Base-by-base conservation (phyloP, 2,888 invertebrate genomes). In the Eugnorisma glareosa region DNA sequence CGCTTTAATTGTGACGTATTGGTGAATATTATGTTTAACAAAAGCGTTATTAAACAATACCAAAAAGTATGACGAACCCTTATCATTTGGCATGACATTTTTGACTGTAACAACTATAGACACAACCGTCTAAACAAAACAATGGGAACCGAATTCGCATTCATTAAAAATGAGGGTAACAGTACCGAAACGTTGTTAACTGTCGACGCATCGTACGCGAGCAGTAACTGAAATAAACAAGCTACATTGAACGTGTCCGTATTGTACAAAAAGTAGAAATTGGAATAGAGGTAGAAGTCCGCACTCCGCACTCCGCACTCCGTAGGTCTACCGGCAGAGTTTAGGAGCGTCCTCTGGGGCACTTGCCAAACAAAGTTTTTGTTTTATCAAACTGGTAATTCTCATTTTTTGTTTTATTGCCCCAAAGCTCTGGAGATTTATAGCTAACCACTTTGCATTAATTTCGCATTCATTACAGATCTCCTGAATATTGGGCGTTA, bases 341-440 rank as follows among this genome's bases (percentile, higher is more conserved):
- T 90, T 88, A 89, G 91, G 86, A 86, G 77, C 86, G 92, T 93
- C 94, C 95, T 92, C 89, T 84, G 94, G 93, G 95, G 91, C 93
- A 92, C 93, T 94, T 94, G 93, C 93, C 92, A 93, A 94, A 94
- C 94, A 94, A 95, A 95, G 91, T 96, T 96, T 96, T 94, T 95
- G 94, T 95, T 95, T 94, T 94, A 94, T 94, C 94, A 94, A 95
- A 95, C 95, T 95, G 95, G 94, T 94, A 94, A 95, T 94, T 94
- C 94, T 90, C 93, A 94, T 96, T 96, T 96, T 96, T 96, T 96
- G 94, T 95, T 96, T 94, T 94, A 95, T 95, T 94, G 93, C 93
- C 93, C 91, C 83, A 93, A 95, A 94, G 91, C 95, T 93, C 94
- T 86, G 82, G 93, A 94, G 95, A 96, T 96, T 96, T 96, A 96